Evolutionary conservation across 2,888 invertebrate genomes (phyloP).

Genomic region (Arctia plantaginis): DNA sequence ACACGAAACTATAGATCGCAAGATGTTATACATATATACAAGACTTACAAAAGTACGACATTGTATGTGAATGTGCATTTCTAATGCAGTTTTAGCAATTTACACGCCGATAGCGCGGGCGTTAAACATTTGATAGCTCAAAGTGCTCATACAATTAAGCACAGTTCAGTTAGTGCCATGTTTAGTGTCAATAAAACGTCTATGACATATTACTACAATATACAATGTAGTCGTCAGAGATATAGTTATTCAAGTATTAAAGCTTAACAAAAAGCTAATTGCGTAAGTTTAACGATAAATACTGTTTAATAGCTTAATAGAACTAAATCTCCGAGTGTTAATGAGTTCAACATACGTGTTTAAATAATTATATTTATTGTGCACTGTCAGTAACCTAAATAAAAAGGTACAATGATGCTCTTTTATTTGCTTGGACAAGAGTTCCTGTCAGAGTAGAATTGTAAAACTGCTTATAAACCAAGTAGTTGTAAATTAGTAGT

Average conservation of each 20-base stretch:
- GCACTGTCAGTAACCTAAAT: not conserved
- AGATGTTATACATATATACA: not conserved
- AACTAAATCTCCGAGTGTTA: too few species aligned
- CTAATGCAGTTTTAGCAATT: not conserved
- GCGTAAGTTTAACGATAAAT: not conserved
- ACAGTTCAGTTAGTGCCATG: not conserved
- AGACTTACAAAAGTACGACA: not conserved
- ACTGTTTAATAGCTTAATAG: too few species aligned
- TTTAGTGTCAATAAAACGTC: not conserved
- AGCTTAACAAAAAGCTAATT: not conserved
- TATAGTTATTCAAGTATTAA: not conserved
- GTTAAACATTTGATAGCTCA: not conserved
- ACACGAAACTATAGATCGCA: too few species aligned
- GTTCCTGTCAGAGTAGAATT: slow-evolving; percentile 33
- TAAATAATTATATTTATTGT: too few species aligned
- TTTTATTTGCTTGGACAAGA: not conserved
- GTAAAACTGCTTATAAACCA: slow-evolving; percentile 25
- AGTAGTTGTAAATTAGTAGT: not conserved
- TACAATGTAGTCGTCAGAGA: not conserved
- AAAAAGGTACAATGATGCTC: not conserved
- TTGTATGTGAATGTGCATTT: not conserved
- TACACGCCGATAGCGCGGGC: not conserved
- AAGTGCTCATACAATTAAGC: not conserved
- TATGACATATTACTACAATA: not conserved
- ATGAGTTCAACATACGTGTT: too few species aligned